Evolutionary conservation across 2,113 vertebrate species (phyloP).

Genomic region (Tenebrosternarchus preto): DNA sequence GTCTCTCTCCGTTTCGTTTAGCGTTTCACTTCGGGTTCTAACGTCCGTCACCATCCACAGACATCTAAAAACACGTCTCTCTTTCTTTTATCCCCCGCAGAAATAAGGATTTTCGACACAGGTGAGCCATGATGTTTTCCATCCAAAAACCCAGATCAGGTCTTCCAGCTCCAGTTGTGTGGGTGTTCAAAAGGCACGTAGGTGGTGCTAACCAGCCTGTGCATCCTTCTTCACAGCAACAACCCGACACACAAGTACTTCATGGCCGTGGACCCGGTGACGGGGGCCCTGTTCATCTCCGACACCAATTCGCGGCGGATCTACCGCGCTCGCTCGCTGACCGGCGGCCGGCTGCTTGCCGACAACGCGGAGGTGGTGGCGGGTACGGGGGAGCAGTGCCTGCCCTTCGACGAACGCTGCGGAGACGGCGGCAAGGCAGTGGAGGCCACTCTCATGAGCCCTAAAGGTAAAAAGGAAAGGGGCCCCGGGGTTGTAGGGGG

Average conservation of each 20-base stretch:
- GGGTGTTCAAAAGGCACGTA: no score
- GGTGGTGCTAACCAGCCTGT: conserved; percentile 16
- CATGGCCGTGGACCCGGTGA: conserved; percentile 94
- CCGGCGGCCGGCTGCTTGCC: conserved; percentile 83
- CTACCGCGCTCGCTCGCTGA: conserved; percentile 86
- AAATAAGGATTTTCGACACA: conserved; percentile 99
- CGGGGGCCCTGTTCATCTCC: conserved; percentile 90
- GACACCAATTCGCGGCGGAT: conserved; percentile 96
- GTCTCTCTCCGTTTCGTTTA: no score
- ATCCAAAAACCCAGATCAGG: not conserved
- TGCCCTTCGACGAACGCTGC: conserved; percentile 96
- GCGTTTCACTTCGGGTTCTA: no score
- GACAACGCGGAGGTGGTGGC: conserved; percentile 93
- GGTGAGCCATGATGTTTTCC: conserved; percentile 77
- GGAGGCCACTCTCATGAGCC: conserved; percentile 96
- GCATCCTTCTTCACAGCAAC: conserved; percentile 80
- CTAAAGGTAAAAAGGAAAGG: conserved; percentile 82
- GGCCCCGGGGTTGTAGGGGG: no score
- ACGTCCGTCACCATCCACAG: conserved; percentile 47
- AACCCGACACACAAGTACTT: conserved; percentile 99
- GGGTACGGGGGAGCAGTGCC: conserved; percentile 94
- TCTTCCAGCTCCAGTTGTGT: no score
- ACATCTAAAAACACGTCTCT: conserved; percentile 67
- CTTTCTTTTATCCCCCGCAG: conserved; percentile 80
- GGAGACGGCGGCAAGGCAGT: conserved; percentile 96